Base-by-base conservation (phyloP, 2,888 invertebrate species). In the Drosophila prolongata region DNA sequence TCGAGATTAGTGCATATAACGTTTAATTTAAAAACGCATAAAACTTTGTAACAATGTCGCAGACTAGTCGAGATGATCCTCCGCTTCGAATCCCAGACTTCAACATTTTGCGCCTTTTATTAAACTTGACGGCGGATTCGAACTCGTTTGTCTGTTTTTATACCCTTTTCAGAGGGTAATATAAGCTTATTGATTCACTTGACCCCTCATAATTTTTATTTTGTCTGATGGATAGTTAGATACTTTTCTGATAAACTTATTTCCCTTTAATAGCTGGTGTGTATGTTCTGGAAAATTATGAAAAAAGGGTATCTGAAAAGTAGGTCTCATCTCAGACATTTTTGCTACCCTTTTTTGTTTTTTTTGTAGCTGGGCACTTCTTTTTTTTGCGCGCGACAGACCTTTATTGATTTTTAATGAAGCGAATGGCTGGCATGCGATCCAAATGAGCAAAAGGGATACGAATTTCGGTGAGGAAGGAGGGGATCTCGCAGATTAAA, bases 401-500 rank as follows among this genome's bases (percentile, higher is more conserved):
- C 79, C 82, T 89, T 90, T 90, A 90, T 90, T 90, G 90, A 90
- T 90, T 90, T 89, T 90, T 90, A 90, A 90, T 90, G 90, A 90
- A 90, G 76, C 87, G 74, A 77, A 76, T 76, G 76, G 75, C 79
- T 76, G 76, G 75, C 79, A 85, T 73, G 62, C 75, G 79, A 79
- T 80, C 3, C 78, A 10, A 16, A 8, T 19, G 35, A 24, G 35
- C 9, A 6, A 35, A 24, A 19, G 46, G 58, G 13, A 43, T 38
- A 27, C 9, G 24, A 37, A 13, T 13, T 13, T 1, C 38, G 6
- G 24, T 13, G 11, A 73, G 57, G 60, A 67, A 60, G 71, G 35
- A 27, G 9, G 19, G 13, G 10, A 24, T 38, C 16, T 6, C 1
- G 16, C 24, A 10, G 9, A 13, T 10, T 6, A 13, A 30, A 19